Percentiles rank a stretch among this genome's conserved stretches.
These are phyloP conservation scores for Nasalis larvatus DNA, from an alignment of 2,113 vertebrate species.

Conservation along the genomic window DNA sequence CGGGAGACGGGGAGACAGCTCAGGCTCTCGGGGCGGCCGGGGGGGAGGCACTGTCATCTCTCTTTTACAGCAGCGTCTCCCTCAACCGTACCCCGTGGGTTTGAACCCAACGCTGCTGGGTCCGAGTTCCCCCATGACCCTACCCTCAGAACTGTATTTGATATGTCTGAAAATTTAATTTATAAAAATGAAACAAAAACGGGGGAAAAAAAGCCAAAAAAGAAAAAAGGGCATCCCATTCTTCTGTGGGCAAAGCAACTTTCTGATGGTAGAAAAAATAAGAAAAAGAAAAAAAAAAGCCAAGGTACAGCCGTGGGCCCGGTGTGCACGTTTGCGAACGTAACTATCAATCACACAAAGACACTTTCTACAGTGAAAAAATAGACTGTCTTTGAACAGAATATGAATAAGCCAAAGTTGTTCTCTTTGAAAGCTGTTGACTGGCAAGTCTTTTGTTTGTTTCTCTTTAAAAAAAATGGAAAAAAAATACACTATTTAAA, in stretches of 20 bases:
- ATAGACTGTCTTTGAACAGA: slow-evolving; percentile 97
- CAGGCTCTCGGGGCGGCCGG: not conserved
- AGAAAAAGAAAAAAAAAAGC: slow-evolving; percentile 38
- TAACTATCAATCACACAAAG: slow-evolving; percentile 85
- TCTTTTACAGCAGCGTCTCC: not conserved
- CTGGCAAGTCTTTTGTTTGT: slow-evolving; percentile 72
- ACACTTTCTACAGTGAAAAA: slow-evolving; percentile 95
- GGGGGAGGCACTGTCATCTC: not conserved
- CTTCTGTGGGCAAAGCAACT: slow-evolving; percentile 68
- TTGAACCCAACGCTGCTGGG: not conserved
- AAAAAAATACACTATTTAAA: slow-evolving; percentile 84
- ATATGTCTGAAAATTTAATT: slow-evolving; percentile 65
- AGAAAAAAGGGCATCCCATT: slow-evolving; percentile 35
- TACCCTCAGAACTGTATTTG: not conserved
- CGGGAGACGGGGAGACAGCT: not conserved
- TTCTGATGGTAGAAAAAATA: slow-evolving; percentile 77
- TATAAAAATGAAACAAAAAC: not conserved
- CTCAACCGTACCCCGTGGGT: not conserved
- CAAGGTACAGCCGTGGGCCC: slow-evolving; percentile 75
- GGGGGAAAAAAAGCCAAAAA: not conserved
- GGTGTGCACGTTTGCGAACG: slow-evolving; percentile 60
- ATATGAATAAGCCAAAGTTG: slow-evolving; percentile 92
- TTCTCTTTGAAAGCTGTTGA: slow-evolving; percentile 82
- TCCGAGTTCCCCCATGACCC: not conserved
- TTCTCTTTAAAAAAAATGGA: slow-evolving; percentile 21